Base-by-base conservation (phyloP, 2,797 vertebrate species). In the Emys orbicularis region DNA sequence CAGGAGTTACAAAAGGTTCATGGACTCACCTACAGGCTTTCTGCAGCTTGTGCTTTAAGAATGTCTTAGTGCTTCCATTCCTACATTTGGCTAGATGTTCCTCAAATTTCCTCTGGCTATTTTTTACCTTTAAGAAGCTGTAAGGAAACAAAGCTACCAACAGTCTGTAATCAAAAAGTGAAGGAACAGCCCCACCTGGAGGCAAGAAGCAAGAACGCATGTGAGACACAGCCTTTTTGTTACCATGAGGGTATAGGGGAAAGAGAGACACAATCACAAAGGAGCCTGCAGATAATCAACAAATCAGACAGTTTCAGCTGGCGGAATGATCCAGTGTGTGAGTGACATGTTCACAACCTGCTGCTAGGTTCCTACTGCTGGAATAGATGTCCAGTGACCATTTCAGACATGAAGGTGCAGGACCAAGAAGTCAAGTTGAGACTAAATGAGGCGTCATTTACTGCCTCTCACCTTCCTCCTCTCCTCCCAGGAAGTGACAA, bases 161-260 rank as follows among this genome's bases (percentile, higher is more conserved):
- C 92, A 81, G 83, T 83, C 77, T 23, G 82, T 86, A 88, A 97
- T 81, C 83, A 91, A 94, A 91, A 68, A 44, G 37, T 93, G 95
- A 97, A 95, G 86, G 83, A 96, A 97, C 37, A 97, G 95, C 97
- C 95, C 96, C 96, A 97, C 81, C 95, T 97, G 95, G 90, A 97
- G 96, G 92, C 93, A 29, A 93, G 65, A 93, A 44, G 34, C 68
- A 47, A 95, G 87, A 96, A 94, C n/a, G 68, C 50, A 96, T 54
- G 79, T 85, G 89, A 80, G 88, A 72, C 44, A 84, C 4, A 21
- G 23, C 41, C 37, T 57, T 34, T 49, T 86, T 94, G 10, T 65
- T 44, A 21, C 68, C 27, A 79, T 79, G 56, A 41, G 37, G 77
- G 41, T 12, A 13, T 13, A 19, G 31, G 47, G 68, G 11, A 79